These are phyloP conservation scores for Anthophora plumipes DNA, from an alignment of 2,888 invertebrate genomes.

Conservation along the genomic window DNA sequence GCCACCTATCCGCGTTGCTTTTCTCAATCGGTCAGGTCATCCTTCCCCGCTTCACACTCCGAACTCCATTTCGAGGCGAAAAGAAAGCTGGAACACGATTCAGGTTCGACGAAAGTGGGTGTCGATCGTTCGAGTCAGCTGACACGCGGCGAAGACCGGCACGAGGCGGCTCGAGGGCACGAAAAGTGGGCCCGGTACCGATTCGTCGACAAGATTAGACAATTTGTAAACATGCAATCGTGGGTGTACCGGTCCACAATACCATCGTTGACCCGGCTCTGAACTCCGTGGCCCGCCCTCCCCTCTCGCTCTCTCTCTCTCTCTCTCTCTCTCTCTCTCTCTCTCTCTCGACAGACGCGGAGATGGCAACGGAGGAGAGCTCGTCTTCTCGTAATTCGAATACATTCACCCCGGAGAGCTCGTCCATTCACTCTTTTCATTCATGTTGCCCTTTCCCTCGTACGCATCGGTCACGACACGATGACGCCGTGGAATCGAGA, in stretches of 20 bases:
- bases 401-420: conserved; percentile 70
- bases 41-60: not conserved
- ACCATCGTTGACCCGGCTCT: conserved; percentile 71
- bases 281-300: conserved; percentile 62
- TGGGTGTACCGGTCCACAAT: conserved; percentile 75
- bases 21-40: not conserved
- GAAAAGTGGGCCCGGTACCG: conserved; percentile 66
- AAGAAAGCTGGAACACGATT: not conserved
- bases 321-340: conserved; percentile 37
- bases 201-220: conserved; percentile 78
- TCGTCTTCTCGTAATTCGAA: conserved; percentile 72
- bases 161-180: conserved; percentile 58
- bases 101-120: conserved; percentile 34
- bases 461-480: conserved; percentile 65
- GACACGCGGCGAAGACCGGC: conserved; percentile 29
- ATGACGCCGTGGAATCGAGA: conserved; percentile 72
- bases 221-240: conserved; percentile 81
- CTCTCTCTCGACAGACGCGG: not conserved
- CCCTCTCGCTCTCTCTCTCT: conserved; percentile 26
- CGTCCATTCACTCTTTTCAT: conserved; percentile 76
- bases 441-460: conserved; percentile 70
- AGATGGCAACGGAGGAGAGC: conserved; percentile 37
- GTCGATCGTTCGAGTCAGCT: conserved; percentile 30
- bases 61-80: not conserved
- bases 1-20: not conserved